Conservation (phyloP, 92 coral and sea anemone species). For the Galaxea fascicularis region DNA sequence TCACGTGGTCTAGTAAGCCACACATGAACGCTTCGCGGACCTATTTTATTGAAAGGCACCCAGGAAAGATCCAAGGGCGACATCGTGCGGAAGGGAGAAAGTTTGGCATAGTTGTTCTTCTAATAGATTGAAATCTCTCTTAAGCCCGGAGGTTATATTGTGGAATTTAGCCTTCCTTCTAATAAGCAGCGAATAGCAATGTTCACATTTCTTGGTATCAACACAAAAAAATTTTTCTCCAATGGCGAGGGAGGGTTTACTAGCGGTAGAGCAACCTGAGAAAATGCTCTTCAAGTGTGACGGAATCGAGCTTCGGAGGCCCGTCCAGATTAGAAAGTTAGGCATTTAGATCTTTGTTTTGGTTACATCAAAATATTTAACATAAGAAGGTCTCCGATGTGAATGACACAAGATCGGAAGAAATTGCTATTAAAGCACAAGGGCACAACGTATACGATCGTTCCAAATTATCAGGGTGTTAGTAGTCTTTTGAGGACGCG, state of each 20-base stretch:
- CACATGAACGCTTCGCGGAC: too few species aligned
- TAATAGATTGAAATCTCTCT: neutral
- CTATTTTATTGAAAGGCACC: neutral
- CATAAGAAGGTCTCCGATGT: too few species aligned
- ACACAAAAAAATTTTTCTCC: too few species aligned
- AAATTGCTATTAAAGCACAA: too few species aligned
- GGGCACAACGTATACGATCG: too few species aligned
- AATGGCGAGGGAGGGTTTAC: too few species aligned
- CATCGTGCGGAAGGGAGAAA: neutral
- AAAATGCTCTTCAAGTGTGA: neutral
- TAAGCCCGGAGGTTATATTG: neutral
- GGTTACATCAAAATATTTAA: too few species aligned
- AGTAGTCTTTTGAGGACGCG: too few species aligned
- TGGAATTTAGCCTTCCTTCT: neutral
- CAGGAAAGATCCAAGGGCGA: neutral
- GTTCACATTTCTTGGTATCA: neutral
- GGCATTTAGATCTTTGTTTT: neutral
- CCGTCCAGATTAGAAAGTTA: constrained; percentile 6
- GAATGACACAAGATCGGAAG: too few species aligned
- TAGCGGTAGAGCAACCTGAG: too few species aligned
- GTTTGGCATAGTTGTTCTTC: neutral
- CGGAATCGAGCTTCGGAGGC: neutral
- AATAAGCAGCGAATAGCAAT: neutral
- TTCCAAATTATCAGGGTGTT: too few species aligned
- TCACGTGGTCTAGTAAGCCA: too few species aligned